phyloP scores from a whole-genome alignment of 2,888 invertebrate genomes.

The Nomada goodeniana region DNA sequence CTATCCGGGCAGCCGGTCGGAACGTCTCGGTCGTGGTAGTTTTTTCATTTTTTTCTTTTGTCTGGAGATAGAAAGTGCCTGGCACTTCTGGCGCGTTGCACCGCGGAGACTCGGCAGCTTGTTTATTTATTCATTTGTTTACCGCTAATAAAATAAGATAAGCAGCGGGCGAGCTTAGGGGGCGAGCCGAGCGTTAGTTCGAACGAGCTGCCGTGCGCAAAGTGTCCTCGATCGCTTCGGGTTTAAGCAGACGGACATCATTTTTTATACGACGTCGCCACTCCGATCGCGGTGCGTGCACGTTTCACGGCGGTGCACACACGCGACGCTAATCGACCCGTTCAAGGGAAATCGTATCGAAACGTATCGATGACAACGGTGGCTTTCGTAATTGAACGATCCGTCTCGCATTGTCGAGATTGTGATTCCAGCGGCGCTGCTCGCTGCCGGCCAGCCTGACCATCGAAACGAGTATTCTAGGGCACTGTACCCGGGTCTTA shows the following conservation, averaged over 20 bases:
- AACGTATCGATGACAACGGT: constrained; percentile 5
- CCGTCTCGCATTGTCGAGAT: constrained; percentile 56
- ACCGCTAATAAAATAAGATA: constrained; percentile 26
- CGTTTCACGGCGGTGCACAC: too few relatives aligned
- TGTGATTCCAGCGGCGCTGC: constrained; percentile 64
- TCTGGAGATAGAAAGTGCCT: constrained; percentile 1
- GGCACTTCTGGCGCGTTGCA: background rate
- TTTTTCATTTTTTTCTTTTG: background rate
- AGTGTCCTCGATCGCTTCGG: background rate
- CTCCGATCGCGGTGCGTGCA: background rate
- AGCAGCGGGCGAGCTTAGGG: background rate
- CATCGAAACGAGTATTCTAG: constrained; percentile 79
- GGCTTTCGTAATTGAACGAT: constrained; percentile 27
- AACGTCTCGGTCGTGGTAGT: background rate
- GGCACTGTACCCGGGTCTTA: constrained; percentile 77
- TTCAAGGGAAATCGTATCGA: background rate
- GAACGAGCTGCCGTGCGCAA: background rate
- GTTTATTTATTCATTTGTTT: constrained; percentile 33
- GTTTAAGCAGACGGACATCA: background rate
- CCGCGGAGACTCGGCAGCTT: background rate
- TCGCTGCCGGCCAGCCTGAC: constrained; percentile 71
- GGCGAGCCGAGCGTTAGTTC: background rate
- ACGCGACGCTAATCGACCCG: background rate
- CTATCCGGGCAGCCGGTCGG: background rate
- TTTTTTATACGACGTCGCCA: background rate